phyloP scores from a whole-genome alignment of 2,888 invertebrate genomes.

The Elmis aenea region DNA sequence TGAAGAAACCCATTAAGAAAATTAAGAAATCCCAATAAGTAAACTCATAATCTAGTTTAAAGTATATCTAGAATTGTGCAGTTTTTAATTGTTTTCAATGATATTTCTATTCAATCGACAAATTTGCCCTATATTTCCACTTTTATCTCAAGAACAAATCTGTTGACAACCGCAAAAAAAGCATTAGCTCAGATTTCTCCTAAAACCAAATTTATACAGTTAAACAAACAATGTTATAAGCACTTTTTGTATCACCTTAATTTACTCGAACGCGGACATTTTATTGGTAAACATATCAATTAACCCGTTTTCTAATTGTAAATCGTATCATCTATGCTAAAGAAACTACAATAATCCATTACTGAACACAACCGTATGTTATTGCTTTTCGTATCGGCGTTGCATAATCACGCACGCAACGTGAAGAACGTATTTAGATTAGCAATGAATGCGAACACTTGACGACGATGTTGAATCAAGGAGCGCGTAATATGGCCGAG shows the following conservation, averaged over 20 bases:
- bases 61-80: too few species aligned
- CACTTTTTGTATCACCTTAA: background rate
- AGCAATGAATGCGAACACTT: slow-evolving; percentile 20
- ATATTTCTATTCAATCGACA: too few species aligned
- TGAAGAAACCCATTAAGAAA: too few species aligned
- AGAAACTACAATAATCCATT: slow-evolving; percentile 34
- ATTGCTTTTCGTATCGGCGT: slow-evolving; percentile 25
- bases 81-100: too few species aligned
- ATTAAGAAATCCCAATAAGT: too few species aligned
- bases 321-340: slow-evolving; percentile 21
- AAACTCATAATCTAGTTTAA: too few species aligned
- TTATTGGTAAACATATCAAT: slow-evolving; percentile 19
- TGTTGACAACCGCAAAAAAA: too few species aligned
- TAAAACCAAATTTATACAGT: background rate
- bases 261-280: too few species aligned
- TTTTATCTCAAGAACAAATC: too few species aligned
- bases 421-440: slow-evolving; percentile 16
- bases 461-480: slow-evolving; percentile 30
- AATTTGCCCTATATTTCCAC: too few species aligned
- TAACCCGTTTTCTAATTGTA: slow-evolving; percentile 22
- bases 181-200: background rate
- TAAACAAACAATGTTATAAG: background rate
- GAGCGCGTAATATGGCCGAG: slow-evolving; percentile 42
- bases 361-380: slow-evolving; percentile 28
- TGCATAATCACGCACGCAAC: slow-evolving; percentile 17